Base-by-base conservation (phyloP, 2,888 invertebrate genomes). In the Gonocerus acuteangulatus region DNA sequence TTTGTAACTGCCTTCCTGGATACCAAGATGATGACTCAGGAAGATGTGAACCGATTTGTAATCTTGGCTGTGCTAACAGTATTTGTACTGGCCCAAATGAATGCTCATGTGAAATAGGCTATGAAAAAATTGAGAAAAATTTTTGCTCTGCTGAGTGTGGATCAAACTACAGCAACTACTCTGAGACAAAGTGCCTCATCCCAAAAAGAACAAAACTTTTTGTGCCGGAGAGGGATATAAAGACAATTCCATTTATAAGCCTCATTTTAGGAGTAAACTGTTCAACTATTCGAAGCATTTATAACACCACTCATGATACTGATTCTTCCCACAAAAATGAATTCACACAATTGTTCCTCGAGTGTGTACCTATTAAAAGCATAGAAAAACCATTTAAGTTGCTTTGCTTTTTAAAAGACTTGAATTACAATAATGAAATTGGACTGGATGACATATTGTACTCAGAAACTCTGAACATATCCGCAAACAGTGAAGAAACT, bases 31-130 rank as follows among this genome's bases (percentile, higher is more conserved):
- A n/a, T 3, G 21, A 19, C 13, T 48, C 13, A 7, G 21, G n/a
- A 34, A 39, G 32, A 11, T 65, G 65, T 47, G 4, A 42, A 1
- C 61, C 65, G 9, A 3, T 48, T 9, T 65, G 65, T 22, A 32
- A 49, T 6, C 11, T 44, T 11, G 45, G 23, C 1, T 65, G 65
- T 52, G 27, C 47, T 23, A 62, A 57, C 39, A 61, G 62, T 4
- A 36, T 36, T 22, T 65, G 65, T 27, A 49, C 59, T 13, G 48
- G 45, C n/a, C 62, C 62, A 16, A 61, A 65, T 19, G 52, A 59
- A 11, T 65, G 65, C 34, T 42, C 58, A 27, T 65, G 65, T 57
- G 27, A 45, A 6, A 21, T 27, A 13, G 62, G 56, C 6, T 27
- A 18, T 47, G 49, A 32, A 3, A 57, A 32, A 36, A 21, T 58